These are phyloP conservation scores for Daboia siamensis DNA, from an alignment of 2,113 vertebrate genomes.

Conservation along the genomic window DNA sequence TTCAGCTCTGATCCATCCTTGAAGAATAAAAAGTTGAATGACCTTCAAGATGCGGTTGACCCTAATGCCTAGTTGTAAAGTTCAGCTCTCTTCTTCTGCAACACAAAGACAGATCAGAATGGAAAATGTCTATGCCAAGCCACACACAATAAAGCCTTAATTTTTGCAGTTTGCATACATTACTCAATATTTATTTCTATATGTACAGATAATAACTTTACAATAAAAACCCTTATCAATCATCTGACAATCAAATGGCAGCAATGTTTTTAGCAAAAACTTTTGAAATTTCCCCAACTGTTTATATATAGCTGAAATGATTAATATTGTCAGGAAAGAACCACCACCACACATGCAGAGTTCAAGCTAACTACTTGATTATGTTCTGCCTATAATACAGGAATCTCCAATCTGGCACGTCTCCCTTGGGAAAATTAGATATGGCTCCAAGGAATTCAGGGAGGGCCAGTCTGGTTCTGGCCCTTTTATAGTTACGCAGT, in stretches of 20 bases:
- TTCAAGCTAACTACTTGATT: not conserved
- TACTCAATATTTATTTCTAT: not conserved
- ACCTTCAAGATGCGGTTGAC: not conserved
- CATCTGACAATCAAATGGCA: not conserved
- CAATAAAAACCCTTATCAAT: not conserved
- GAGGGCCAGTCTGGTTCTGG: not conserved
- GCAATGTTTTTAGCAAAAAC: not conserved
- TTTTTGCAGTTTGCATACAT: not conserved
- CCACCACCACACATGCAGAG: not conserved
- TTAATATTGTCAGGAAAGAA: not conserved
- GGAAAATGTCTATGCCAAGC: accelerated
- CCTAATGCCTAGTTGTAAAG: not conserved
- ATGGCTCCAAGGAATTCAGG: not conserved
- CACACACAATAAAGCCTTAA: accelerated
- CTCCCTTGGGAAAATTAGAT: not conserved
- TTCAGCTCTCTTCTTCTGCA: conserved; percentile 73
- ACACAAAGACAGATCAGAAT: conserved; percentile 28
- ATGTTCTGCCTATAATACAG: too few relatives aligned
- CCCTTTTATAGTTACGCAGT: not conserved
- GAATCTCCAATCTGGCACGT: too few relatives aligned
- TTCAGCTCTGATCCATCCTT: not conserved
- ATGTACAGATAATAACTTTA: not conserved
- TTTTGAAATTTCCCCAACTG: not conserved
- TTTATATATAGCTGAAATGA: not conserved
- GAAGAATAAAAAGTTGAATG: not conserved